phyloP scores from a whole-genome alignment of 2,888 invertebrate genomes.

The Pherbina coryleti region DNA sequence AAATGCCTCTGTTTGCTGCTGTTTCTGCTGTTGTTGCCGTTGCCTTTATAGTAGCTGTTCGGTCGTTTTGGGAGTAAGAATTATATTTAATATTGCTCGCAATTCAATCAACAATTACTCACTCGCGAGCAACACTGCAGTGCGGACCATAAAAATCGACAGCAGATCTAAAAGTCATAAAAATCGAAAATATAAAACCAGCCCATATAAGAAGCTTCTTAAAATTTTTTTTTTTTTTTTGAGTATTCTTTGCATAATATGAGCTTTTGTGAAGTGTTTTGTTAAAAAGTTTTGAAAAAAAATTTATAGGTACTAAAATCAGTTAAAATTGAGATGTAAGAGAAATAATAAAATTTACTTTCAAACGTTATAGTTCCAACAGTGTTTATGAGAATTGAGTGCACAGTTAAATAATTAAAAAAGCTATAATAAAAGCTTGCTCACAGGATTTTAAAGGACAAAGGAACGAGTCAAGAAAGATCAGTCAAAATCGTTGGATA shows the following conservation, averaged over 20 bases:
- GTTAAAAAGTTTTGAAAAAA: neutral
- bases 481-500: no score
- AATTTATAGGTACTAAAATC: neutral
- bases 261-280: neutral
- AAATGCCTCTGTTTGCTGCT: constrained; percentile 16
- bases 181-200: neutral
- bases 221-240: neutral
- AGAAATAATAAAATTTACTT: no score
- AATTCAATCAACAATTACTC: constrained; percentile 48
- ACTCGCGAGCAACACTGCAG: constrained; percentile 45
- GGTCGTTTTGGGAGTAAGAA: constrained; percentile 37
- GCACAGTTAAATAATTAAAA: no score
- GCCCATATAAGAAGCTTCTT: neutral
- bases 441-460: no score
- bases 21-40: constrained; percentile 14
- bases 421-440: no score
- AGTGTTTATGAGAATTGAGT: no score
- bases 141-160: constrained; percentile 39
- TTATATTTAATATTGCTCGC: constrained; percentile 49
- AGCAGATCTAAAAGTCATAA: neutral
- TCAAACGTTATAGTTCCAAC: no score
- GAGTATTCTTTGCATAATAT: neutral
- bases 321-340: neutral
- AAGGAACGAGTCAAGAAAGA: no score
- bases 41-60: constrained; percentile 17